phyloP scores from a whole-genome alignment of 2,797 vertebrate genomes.

The Danio tinwini region DNA sequence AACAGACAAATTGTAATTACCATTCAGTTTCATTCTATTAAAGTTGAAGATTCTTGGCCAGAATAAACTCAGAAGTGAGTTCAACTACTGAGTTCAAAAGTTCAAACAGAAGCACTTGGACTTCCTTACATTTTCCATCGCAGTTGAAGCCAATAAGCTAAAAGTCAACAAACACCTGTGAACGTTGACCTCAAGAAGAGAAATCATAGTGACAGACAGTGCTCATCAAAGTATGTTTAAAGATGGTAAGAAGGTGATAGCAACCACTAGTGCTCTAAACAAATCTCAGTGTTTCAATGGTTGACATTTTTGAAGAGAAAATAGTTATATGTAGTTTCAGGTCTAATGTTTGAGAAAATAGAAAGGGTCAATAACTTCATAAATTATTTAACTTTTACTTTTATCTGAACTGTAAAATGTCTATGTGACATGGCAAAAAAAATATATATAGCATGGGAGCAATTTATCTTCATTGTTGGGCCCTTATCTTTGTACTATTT shows the following conservation, averaged over 20 bases:
- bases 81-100: neutral
- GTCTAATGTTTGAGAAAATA: too few relatives aligned
- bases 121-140: neutral
- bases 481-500: too few relatives aligned
- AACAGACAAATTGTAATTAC: too few relatives aligned
- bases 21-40: neutral
- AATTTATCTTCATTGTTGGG: too few relatives aligned
- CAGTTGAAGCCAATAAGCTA: constrained; percentile 51
- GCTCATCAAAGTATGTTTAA: constrained; percentile 1
- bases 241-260: constrained; percentile 14
- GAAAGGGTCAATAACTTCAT: too few relatives aligned
- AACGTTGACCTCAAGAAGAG: neutral
- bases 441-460: too few relatives aligned
- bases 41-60: neutral
- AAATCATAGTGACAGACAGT: constrained; percentile 9
- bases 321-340: too few relatives aligned
- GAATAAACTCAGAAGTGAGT: neutral
- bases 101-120: neutral
- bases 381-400: too few relatives aligned
- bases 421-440: too few relatives aligned
- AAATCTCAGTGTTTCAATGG: too few relatives aligned
- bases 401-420: too few relatives aligned
- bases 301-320: too few relatives aligned
- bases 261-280: neutral
- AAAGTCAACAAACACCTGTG: constrained; percentile 58